Conservation (phyloP, 1,140 invertebrate genomes). For the Sinella curviseta region DNA sequence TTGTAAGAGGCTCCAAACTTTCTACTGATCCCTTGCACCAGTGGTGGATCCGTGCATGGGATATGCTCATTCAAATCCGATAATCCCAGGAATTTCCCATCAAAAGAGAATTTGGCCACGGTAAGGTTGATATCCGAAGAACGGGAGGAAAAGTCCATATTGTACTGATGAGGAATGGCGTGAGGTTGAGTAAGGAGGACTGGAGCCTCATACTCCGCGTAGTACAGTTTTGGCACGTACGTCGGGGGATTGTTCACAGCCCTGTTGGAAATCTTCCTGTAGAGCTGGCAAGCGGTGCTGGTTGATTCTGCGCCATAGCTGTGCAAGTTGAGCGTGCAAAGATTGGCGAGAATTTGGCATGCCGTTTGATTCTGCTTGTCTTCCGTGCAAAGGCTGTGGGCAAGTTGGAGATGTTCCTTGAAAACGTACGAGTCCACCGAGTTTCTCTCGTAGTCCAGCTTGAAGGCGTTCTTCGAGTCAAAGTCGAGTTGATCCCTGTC, state of each 20-base stretch:
- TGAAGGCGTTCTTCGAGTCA: constrained; percentile 53
- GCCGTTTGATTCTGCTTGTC: constrained; percentile 58
- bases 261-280: constrained; percentile 56
- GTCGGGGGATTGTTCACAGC: constrained; percentile 52
- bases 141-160: constrained; percentile 53
- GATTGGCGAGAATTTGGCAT: constrained; percentile 70
- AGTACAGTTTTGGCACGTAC: constrained; percentile 61
- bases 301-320: constrained; percentile 56
- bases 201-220: constrained; percentile 57
- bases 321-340: constrained; percentile 66
- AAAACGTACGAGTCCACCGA: constrained; percentile 59
- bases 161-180: constrained; percentile 59
- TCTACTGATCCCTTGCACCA: constrained; percentile 46
- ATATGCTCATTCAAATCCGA: constrained; percentile 47
- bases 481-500: constrained; percentile 49
- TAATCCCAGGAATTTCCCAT: constrained; percentile 55
- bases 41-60: constrained; percentile 34
- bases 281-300: constrained; percentile 56
- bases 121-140: constrained; percentile 50
- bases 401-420: constrained; percentile 56
- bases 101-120: constrained; percentile 51
- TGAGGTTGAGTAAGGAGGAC: constrained; percentile 57
- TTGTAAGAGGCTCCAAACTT: constrained; percentile 51
- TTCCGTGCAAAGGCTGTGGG: constrained; percentile 61
- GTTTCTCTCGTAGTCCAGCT: constrained; percentile 54